phyloP scores from a whole-genome alignment of 2,888 invertebrate species.

The Hoplodrina ambigua region DNA sequence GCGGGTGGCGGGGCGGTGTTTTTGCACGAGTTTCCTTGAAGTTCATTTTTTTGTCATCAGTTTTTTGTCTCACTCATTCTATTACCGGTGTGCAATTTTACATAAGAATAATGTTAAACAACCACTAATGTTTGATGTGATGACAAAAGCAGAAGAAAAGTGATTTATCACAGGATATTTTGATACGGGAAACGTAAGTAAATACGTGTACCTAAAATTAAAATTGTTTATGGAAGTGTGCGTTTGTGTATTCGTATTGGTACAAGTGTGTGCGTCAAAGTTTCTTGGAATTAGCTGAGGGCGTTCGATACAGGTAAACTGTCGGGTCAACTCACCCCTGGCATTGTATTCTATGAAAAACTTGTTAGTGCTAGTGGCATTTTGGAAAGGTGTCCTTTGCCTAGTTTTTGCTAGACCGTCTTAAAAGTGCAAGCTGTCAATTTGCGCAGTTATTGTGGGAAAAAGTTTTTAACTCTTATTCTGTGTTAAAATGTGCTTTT shows the following conservation, averaged over 20 bases:
- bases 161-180: constrained; percentile 43
- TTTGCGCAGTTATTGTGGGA: constrained; percentile 38
- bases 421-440: constrained; percentile 50
- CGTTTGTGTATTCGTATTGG: constrained; percentile 48
- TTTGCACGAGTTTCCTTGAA: constrained; percentile 73
- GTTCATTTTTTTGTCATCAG: constrained; percentile 61
- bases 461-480: constrained; percentile 33
- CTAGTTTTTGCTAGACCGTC: constrained; percentile 40
- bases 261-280: constrained; percentile 79
- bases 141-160: constrained; percentile 50
- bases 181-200: constrained; percentile 55
- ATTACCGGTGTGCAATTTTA: constrained; percentile 55
- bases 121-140: constrained; percentile 50
- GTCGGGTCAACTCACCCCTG: constrained; percentile 49
- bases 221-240: constrained; percentile 73
- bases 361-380: constrained; percentile 42
- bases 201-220: constrained; percentile 79
- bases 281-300: constrained; percentile 82
- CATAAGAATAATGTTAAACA: constrained; percentile 50
- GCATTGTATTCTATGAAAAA: constrained; percentile 49
- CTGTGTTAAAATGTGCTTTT: constrained; percentile 34
- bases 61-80: constrained; percentile 62
- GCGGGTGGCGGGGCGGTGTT: constrained; percentile 55
- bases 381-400: constrained; percentile 45
- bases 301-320: constrained; percentile 69